Evolutionary conservation across 2,888 invertebrate species (phyloP), one percentile per base, ranked within the genome.

Genomic region (Epicampocera succincta): DNA sequence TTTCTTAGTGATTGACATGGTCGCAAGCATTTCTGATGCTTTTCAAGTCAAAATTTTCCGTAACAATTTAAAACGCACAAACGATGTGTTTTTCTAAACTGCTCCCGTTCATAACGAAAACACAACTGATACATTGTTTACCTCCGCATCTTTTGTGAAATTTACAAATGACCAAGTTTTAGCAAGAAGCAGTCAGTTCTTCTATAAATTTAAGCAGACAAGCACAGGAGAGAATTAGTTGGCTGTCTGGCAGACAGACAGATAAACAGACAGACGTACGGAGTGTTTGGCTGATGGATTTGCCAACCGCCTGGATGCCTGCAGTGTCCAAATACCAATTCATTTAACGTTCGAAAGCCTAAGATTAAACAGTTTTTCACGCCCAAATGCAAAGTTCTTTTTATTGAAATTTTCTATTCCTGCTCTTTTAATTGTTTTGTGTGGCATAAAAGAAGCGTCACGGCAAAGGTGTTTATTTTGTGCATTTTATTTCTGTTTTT

Each of bases 41-140:
- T 40, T 17, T 60, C 29, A 15, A 54, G 12, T 4, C n/a, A 56
- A 60, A 46, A n/a, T 15, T 46, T 40, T 68, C 54, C 48, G 61
- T 61, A 44, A 17, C 33, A 21, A n/a, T 48, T 48, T 76, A 2
- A 29, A 12, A 60, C 6, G 40, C 50, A 50, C 29, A 44, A 50
- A 11, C 73, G 56, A 44, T 65, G 3, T 50, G 33, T 9, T 33
- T 33, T 33, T 79, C 58, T 71, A 88, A 85, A 87, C 89, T 88
- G 87, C 83, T 86, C 88, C 86, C 88, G 86, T 86, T 86, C 87
- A 86, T 86, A 85, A 85, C 85, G 86, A 86, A 86, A 85, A 85
- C 84, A 85, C 87, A 87, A 89, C 89, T 89, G 88, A 87, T 81
- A 72, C 52, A 69, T 85, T 85, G 76, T 82, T 72, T 80, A 83